Evolutionary conservation across 2,797 vertebrate genomes (phyloP), one percentile per base, ranked within the genome.

Genomic region (Austrolebias charrua): DNA sequence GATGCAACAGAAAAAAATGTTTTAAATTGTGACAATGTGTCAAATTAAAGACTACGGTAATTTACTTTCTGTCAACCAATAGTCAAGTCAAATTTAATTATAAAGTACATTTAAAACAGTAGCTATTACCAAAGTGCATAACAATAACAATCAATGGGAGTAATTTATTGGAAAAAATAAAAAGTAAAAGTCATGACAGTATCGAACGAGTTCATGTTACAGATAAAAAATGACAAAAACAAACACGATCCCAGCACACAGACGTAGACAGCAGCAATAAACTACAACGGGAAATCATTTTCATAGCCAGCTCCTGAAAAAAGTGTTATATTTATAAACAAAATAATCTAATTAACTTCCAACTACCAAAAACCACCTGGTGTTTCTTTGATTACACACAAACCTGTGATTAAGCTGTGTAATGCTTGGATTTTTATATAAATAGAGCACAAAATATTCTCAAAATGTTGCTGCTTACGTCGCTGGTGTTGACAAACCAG

Each of bases 401-500:
- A 33, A 9, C 31, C 31, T 9, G 31, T 33, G 6, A 9, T 33
- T 6, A 33, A 6, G 31, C 31, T 33, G 5, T 33, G 7, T 6
- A 4, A 33, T n/a, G n/a, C 31, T 12, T 40, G 38, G 11, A 13
- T 40, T 13, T 40, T 40, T 40, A 40, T 12, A 40, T 11, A 38
- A 40, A 40, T 4, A 4, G 38, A 40, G 11, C 38, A 9, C 6
- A 44, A 24, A 9, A 14, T 0, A 2, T 35, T 49, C n/a, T 57
- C n/a, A 7, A 19, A 38, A 4, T 35, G 55, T 24, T 20, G 15
- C 14, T 60, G 95, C 97, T 98, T 85, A 99, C 98, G 47, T 99
- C 96, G 63, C 92, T 98, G 63, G 96, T 99, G 90, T 94, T 99
- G 91, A 99, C 96, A 76, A 97, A 93, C 98, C 97, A 99, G 0